Percentiles rank a stretch among this genome's conserved stretches.
These are phyloP conservation scores for Gonioctena quinquepunctata DNA, from an alignment of 1,140 invertebrate genomes.

Conservation along the genomic window DNA sequence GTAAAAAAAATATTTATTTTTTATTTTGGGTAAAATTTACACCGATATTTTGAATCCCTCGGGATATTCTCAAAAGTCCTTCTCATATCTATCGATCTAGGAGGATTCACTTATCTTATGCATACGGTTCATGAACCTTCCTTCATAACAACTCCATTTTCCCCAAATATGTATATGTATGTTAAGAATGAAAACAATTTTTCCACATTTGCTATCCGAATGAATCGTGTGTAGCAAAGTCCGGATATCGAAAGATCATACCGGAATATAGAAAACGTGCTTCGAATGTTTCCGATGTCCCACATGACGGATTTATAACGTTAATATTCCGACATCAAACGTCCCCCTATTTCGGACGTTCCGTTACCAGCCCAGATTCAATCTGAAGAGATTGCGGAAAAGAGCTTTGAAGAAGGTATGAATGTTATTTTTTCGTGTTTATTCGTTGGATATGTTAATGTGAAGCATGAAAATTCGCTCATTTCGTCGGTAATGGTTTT, in stretches of 20 bases:
- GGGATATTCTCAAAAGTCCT: no score
- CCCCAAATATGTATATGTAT: no score
- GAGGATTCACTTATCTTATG: no score
- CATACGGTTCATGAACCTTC: no score
- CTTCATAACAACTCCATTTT: no score
- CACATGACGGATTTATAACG: conserved; percentile 30
- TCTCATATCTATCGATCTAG: no score
- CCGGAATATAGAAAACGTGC: conserved; percentile 18
- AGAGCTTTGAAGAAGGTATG: not conserved
- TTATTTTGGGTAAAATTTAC: no score
- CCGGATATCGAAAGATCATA: not conserved
- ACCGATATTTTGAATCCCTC: no score
- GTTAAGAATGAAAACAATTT: not conserved
- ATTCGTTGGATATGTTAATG: not conserved
- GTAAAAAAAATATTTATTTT: no score
- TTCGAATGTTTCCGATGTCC: conserved; percentile 29
- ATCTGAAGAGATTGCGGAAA: not conserved
- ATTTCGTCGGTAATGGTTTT: not conserved
- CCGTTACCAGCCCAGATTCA: not conserved
- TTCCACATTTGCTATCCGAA: not conserved
- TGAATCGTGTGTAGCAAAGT: not conserved
- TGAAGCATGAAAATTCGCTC: conserved; percentile 7
- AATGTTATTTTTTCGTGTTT: not conserved
- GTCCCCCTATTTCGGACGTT: not conserved
- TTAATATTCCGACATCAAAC: conserved; percentile 25